Percentiles rank a stretch among this genome's conserved stretches.
Evolutionary conservation across 2,888 invertebrate species (phyloP).

Genomic region (Ectropis crepuscularia): DNA sequence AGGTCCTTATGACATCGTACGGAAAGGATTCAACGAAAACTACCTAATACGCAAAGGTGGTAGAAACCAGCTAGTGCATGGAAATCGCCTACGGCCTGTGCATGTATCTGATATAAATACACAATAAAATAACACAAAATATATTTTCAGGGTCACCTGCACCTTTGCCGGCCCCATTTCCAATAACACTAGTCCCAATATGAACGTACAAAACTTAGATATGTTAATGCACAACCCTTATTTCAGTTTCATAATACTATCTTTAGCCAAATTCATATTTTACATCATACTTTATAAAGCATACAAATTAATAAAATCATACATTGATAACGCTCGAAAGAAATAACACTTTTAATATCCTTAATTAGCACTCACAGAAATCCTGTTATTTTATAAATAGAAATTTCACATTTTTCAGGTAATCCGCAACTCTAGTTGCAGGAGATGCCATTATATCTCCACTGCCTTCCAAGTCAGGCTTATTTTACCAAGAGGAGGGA

Average conservation of each 20-base stretch:
- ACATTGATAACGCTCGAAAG: not conserved
- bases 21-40: conserved; percentile 48
- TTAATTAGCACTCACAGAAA: not conserved
- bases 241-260: conserved; percentile 24
- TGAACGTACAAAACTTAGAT: not conserved
- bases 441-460: conserved; percentile 20
- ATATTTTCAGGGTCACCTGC: not conserved
- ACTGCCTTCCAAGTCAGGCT: conserved; percentile 38
- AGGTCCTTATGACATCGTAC: conserved; percentile 44
- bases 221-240: conserved; percentile 10
- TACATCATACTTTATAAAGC: conserved; percentile 24
- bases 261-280: conserved; percentile 23
- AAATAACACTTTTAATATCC: not conserved
- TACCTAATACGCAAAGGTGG: conserved; percentile 39
- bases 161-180: conserved; percentile 7
- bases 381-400: not conserved
- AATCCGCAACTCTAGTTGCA: conserved; percentile 21
- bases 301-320: conserved; percentile 18
- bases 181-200: not conserved
- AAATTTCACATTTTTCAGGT: conserved; percentile 29
- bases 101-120: conserved; percentile 2
- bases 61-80: conserved; percentile 41
- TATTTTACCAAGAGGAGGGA: conserved; percentile 38
- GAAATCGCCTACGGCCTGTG: conserved; percentile 40
- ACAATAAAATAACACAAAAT: not conserved